These are phyloP conservation scores for Drosophila kanekoi DNA, from an alignment of 2,888 invertebrate species.

Conservation along the genomic window DNA sequence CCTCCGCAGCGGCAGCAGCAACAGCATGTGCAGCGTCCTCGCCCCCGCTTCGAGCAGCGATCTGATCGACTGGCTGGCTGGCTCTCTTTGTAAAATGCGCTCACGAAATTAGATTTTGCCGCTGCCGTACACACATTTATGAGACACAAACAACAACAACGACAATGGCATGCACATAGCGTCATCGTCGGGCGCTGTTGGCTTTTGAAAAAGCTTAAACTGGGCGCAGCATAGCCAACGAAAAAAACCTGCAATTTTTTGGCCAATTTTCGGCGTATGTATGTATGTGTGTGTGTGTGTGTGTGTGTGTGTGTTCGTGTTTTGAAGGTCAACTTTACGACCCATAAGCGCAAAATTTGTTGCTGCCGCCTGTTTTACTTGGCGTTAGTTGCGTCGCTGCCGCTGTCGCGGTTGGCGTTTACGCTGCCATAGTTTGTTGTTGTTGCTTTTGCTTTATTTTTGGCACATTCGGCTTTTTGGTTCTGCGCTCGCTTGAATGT, in stretches of 20 bases:
- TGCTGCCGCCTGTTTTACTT: slow-evolving; percentile 73
- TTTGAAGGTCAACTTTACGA: slow-evolving; percentile 85
- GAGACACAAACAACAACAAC: slow-evolving; percentile 66
- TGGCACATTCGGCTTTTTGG: slow-evolving; percentile 74
- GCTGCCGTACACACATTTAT: slow-evolving; percentile 61
- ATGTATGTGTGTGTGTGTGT: slow-evolving; percentile 16
- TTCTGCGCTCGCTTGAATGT: slow-evolving; percentile 34
- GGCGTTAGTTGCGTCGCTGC: slow-evolving; percentile 78
- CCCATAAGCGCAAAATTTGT: slow-evolving; percentile 82
- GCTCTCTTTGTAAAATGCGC: slow-evolving; percentile 70
- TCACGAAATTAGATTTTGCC: slow-evolving; percentile 75
- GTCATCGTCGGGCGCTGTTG: slow-evolving; percentile 61
- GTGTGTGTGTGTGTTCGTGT: slow-evolving; percentile 57
- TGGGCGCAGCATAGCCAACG: slow-evolving; percentile 77
- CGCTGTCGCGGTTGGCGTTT: slow-evolving; percentile 39
- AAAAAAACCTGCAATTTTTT: slow-evolving; percentile 74
- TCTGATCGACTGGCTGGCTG: slow-evolving; percentile 33
- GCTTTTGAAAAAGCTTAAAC: slow-evolving; percentile 64
- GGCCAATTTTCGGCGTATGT: slow-evolving; percentile 71
- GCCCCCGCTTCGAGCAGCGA: slow-evolving; percentile 50
- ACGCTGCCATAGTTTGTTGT: slow-evolving; percentile 49
- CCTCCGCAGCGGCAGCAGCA: slow-evolving; percentile 13
- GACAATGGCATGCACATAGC: slow-evolving; percentile 68
- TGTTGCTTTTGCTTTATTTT: slow-evolving; percentile 73
- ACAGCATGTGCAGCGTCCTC: slow-evolving; percentile 49